phyloP scores from a whole-genome alignment of 2,797 vertebrate genomes.

The Xenopus petersii region DNA sequence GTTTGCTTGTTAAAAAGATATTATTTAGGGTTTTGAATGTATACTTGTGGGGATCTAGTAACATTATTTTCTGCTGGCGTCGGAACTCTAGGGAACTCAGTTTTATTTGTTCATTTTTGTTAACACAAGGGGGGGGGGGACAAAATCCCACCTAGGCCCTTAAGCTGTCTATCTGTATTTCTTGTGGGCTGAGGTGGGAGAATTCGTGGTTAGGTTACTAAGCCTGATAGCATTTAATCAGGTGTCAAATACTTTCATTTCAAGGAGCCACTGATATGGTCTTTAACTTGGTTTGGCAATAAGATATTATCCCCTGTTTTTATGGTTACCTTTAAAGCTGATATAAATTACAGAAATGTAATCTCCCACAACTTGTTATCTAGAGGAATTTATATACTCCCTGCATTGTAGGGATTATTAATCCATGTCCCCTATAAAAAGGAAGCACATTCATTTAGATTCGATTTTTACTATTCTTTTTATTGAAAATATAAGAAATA shows the following conservation, averaged over 20 bases:
- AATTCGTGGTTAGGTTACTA: conserved; percentile 3
- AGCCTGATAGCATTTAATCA: conserved; percentile 22
- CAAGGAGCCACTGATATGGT: neutral
- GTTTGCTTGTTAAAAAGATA: conserved; percentile 27
- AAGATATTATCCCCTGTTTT: neutral
- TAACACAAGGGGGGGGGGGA: neutral
- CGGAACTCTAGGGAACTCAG: conserved; percentile 18
- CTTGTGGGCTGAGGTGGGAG: conserved; percentile 6
- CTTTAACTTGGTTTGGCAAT: neutral
- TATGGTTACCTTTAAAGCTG: neutral
- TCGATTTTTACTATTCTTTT: too few species aligned
- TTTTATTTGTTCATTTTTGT: conserved; percentile 29
- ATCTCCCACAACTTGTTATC: neutral
- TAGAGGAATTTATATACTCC: neutral
- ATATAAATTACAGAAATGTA: conserved; percentile 9
- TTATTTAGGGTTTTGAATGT: conserved; percentile 32
- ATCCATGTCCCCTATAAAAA: too few species aligned
- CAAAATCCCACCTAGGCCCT: neutral
- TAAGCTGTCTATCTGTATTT: neutral
- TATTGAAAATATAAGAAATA: too few species aligned
- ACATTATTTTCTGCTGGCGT: conserved; percentile 13
- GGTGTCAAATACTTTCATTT: neutral
- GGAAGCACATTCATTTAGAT: too few species aligned
- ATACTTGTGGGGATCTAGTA: conserved; percentile 12
- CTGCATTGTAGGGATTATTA: too few species aligned